Evolutionary conservation across 2,888 invertebrate species (phyloP).

Genomic region (Tryphoninae sp.): DNA sequence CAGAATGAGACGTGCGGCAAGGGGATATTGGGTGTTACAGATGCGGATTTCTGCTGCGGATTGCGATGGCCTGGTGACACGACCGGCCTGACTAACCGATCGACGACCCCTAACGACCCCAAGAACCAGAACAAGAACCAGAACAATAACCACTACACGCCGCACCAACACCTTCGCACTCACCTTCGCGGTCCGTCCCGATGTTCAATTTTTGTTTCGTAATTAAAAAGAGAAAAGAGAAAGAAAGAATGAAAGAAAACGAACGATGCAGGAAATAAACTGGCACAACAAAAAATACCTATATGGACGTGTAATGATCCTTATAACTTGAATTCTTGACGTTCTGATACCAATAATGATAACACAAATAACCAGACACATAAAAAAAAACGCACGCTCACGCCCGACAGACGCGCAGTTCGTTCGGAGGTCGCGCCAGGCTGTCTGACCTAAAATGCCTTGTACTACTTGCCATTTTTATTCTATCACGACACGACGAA

Average conservation of each 20-base stretch:
- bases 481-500: constrained; percentile 29
- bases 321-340: constrained; percentile 38
- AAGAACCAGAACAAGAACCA: constrained; percentile 77
- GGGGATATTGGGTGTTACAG: constrained; percentile 86
- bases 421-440: constrained; percentile 62
- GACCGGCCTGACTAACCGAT: constrained; percentile 80
- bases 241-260: constrained; percentile 31
- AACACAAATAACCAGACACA: background rate
- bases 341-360: constrained; percentile 19
- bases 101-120: constrained; percentile 76
- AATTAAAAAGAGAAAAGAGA: constrained; percentile 39
- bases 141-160: constrained; percentile 80
- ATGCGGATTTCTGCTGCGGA: constrained; percentile 95
- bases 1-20: constrained; percentile 68
- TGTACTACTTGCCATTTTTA: constrained; percentile 53
- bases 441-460: constrained; percentile 61
- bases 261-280: constrained; percentile 15
- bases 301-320: constrained; percentile 19
- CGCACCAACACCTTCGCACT: constrained; percentile 81
- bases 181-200: constrained; percentile 81
- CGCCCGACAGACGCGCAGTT: constrained; percentile 48
- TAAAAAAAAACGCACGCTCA: constrained; percentile 38
- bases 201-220: constrained; percentile 57
- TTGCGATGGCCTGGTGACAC: constrained; percentile 90
- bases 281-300: constrained; percentile 36